Evolutionary conservation across 2,113 vertebrate genomes (phyloP), one percentile per base, ranked within the genome.

Genomic region (Carassius carassius): DNA sequence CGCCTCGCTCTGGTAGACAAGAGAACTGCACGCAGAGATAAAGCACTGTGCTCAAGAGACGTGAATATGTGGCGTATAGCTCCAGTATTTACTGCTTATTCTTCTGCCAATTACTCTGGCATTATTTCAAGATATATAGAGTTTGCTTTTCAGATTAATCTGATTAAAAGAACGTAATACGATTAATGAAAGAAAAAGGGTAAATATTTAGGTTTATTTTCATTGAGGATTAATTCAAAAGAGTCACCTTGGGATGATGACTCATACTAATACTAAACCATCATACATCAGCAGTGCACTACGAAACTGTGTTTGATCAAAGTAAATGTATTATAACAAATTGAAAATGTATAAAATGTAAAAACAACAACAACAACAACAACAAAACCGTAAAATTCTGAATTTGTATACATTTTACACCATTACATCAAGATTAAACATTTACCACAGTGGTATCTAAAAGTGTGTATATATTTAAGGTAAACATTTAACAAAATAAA

Each of bases 1-100:
- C 92, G 90, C 89, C 91, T 29, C 91, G 1, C 7, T 3, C 85
- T 21, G 94, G 90, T 0, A 56, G 17, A 14, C 0, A 0, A 0
- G 4, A 1, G 74, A 85, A 91, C 62, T 89, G 86, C 92, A 91
- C 32, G 56, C 14, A 56, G 35, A 44, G 58, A 44, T 80, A 51
- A 70, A 35, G 17, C 35, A 70, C 56, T 44, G 54, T 2, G 32
- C 58, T 60, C 58, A 12, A 5, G 37, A 67, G 29, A 35, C 54
- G 78, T 23, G 58, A 75, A 25, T 29, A 75, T 65, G 76, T 78
- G 58, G 56, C 35, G 54, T 19, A 12, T 14, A 77, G 8, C 25
- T 47, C 1, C 41, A 41, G 41, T 44, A 21, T 65, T 35, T 80
- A 9, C 62, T 81, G 44, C 63, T n/a, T 29, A 25, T 5, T 51